Conservation (phyloP, 2,113 vertebrate species). For the Athene noctua region DNA sequence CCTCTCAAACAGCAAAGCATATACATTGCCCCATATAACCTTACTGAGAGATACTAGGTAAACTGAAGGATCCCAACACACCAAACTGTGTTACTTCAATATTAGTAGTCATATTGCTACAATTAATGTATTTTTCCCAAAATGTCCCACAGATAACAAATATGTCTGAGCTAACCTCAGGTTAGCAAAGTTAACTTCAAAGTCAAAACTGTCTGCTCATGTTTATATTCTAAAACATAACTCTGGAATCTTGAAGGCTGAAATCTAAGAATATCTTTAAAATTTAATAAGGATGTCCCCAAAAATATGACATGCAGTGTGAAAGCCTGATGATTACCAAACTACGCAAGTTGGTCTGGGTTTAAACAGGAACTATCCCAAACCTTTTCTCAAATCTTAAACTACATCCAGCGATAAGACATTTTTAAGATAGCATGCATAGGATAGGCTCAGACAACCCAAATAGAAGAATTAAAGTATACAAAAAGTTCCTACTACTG, state of each 20-base stretch:
- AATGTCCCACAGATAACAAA: not conserved
- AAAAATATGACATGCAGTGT: not conserved
- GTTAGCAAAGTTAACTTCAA: conserved; percentile 22
- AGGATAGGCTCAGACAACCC: not conserved
- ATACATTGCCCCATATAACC: not conserved
- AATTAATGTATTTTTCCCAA: conserved; percentile 22
- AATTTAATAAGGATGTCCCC: not conserved
- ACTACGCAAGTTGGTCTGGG: not conserved
- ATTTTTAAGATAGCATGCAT: not conserved
- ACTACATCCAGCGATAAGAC: not conserved
- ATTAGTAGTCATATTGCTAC: not conserved
- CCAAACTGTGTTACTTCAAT: not conserved
- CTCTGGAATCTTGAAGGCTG: not conserved
- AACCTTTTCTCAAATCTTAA: not conserved
- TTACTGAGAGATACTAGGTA: not conserved
- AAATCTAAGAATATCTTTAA: conserved; percentile 33
- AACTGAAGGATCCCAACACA: conserved; percentile 9
- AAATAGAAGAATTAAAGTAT: not conserved
- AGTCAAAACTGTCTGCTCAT: not conserved
- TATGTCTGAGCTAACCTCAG: not conserved
- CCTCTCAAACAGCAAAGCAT: not conserved
- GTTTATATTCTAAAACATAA: conserved; percentile 7
- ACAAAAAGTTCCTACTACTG: not conserved
- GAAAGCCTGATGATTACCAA: not conserved
- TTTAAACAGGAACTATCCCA: not conserved